A percentile compares a stretch with the other conserved stretches of the same genome.
Conservation (phyloP, 2,888 invertebrate genomes). For the Digitonthophagus gazella region DNA sequence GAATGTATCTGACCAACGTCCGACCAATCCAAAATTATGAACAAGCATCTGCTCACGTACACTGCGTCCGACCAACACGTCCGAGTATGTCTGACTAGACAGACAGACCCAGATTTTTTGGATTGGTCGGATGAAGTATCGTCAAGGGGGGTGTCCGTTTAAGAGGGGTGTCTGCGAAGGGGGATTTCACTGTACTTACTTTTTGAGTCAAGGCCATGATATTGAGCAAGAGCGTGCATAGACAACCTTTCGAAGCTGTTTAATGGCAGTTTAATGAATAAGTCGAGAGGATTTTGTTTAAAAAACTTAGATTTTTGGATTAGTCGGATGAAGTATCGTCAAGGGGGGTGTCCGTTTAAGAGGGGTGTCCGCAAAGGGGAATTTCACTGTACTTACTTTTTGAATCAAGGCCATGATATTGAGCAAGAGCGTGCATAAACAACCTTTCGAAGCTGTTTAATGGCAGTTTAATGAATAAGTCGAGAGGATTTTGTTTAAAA, state of each 20-base stretch:
- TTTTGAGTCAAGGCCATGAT: constrained; percentile 17
- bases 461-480: constrained; percentile 5
- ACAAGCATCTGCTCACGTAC: too few species aligned
- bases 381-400: constrained; percentile 5
- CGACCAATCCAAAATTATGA: too few species aligned
- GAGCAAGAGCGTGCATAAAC: constrained; percentile 17
- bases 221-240: constrained; percentile 18
- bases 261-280: background rate
- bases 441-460: constrained; percentile 17
- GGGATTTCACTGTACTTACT: too few species aligned
- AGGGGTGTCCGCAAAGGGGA: too few species aligned
- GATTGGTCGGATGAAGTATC: too few species aligned
- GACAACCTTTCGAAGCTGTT: constrained; percentile 20
- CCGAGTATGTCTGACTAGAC: too few species aligned
- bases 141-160: too few species aligned
- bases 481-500: constrained; percentile 11
- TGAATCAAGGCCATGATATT: constrained; percentile 19
- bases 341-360: too few species aligned
- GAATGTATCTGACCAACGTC: too few species aligned
- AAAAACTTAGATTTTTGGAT: constrained; percentile 3
- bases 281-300: constrained; percentile 8
- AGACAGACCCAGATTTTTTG: too few species aligned
- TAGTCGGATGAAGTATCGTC: background rate
- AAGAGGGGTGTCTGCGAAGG: too few species aligned
- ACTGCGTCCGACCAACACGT: too few species aligned